These are phyloP conservation scores for Macrophya annulata DNA, from an alignment of 2,888 invertebrate genomes.

Conservation along the genomic window DNA sequence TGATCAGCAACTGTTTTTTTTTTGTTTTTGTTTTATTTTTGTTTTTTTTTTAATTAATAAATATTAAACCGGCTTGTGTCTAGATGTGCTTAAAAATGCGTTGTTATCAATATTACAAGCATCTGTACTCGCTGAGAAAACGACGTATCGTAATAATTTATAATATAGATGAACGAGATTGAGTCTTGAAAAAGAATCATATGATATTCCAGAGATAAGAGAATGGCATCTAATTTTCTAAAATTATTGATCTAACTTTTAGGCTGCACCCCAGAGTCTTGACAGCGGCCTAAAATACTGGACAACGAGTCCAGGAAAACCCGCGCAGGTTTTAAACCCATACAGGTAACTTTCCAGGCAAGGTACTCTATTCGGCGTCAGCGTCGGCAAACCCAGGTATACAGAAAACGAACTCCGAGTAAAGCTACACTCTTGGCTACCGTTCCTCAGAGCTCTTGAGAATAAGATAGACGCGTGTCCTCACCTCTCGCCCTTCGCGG, in stretches of 20 bases:
- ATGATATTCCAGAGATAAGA: no score
- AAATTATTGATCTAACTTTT: not conserved
- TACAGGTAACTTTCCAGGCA: slow-evolving; percentile 38
- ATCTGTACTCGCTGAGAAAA: not conserved
- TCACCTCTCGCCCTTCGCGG: slow-evolving; percentile 25
- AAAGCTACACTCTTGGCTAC: slow-evolving; percentile 34
- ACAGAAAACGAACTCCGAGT: slow-evolving; percentile 54
- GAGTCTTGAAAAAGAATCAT: no score
- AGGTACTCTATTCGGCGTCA: slow-evolving; percentile 23
- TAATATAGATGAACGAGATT: no score
- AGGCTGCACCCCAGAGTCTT: not conserved
- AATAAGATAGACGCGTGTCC: not conserved
- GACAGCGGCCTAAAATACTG: slow-evolving; percentile 33
- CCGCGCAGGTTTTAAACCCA: slow-evolving; percentile 27
- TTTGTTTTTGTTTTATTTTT: no score
- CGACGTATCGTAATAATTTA: not conserved
- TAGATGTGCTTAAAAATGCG: not conserved
- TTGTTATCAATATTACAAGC: not conserved
- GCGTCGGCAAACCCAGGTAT: slow-evolving; percentile 40
- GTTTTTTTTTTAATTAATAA: not conserved
- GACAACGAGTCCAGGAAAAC: slow-evolving; percentile 43
- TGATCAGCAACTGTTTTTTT: not conserved
- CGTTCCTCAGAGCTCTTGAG: not conserved
- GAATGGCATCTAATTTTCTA: not conserved
- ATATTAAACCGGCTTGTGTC: not conserved